These are phyloP conservation scores for Drosophila lacteicornis DNA, from an alignment of 1,140 invertebrate genomes.

Conservation along the genomic window DNA sequence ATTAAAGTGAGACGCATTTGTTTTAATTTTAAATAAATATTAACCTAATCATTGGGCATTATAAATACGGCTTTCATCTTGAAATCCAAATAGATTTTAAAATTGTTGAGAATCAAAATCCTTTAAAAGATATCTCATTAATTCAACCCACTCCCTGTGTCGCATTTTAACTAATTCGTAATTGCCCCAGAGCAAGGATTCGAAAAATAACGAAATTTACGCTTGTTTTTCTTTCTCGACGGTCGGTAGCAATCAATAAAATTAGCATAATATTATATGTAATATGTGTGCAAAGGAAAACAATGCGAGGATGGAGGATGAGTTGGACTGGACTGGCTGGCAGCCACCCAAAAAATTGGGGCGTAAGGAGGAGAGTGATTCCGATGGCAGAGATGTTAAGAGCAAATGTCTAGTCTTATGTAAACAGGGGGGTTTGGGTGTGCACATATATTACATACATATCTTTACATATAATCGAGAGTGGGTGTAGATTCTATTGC, in stretches of 20 bases:
- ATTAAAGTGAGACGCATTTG: background rate
- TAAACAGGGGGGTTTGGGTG: conserved; percentile 39
- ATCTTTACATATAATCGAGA: background rate
- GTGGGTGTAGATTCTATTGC: conserved; percentile 3
- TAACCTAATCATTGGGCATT: background rate
- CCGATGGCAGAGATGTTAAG: conserved; percentile 2
- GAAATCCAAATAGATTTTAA: too few relatives aligned
- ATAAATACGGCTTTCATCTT: too few relatives aligned
- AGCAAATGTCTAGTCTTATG: conserved; percentile 65
- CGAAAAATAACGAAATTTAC: background rate
- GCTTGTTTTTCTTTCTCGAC: conserved; percentile 34
- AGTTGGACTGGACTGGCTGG: conserved; percentile 14
- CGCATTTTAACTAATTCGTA: conserved; percentile 10
- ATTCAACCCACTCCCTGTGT: conserved; percentile 2
- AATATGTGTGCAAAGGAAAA: conserved; percentile 61
- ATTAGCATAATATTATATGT: conserved; percentile 76
- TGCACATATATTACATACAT: conserved; percentile 1
- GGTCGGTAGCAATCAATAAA: conserved; percentile 68
- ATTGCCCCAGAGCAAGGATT: conserved; percentile 9
- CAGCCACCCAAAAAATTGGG: conserved; percentile 25
- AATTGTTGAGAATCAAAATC: too few relatives aligned
- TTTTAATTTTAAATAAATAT: background rate
- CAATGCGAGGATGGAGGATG: conserved; percentile 35
- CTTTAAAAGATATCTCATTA: background rate
- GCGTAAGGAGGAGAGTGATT: background rate